Percentiles rank a stretch among this genome's conserved stretches.
These are phyloP conservation scores for Leptoteleia sp. DNA, from an alignment of 1,140 invertebrate species.

Conservation along the genomic window DNA sequence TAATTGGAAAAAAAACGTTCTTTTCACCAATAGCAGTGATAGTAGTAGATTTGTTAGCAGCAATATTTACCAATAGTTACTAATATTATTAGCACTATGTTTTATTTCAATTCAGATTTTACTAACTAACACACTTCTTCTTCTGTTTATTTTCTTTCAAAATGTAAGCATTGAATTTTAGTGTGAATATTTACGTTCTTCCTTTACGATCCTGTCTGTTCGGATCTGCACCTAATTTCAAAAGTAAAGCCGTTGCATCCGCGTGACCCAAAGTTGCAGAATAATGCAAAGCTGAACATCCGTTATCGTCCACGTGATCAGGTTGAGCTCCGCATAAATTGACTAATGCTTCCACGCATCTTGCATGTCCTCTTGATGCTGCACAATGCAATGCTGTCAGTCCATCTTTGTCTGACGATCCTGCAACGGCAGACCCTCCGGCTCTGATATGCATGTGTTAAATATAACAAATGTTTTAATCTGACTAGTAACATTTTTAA, in stretches of 20 bases:
- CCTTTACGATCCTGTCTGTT: constrained; percentile 96
- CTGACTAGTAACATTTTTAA: too few relatives aligned
- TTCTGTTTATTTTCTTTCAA: too few relatives aligned
- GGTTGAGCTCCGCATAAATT: constrained; percentile 93
- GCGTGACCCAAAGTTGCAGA: constrained; percentile 97
- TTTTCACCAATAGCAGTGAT: too few relatives aligned
- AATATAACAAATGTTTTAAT: too few relatives aligned
- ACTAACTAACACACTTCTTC: too few relatives aligned
- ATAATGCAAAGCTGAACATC: constrained; percentile 97
- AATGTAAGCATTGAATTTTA: too few relatives aligned
- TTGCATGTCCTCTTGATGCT: constrained; percentile 95
- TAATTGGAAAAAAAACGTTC: too few relatives aligned
- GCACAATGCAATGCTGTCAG: constrained; percentile 96
- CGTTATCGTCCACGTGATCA: constrained; percentile 91
- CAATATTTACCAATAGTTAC: too few relatives aligned
- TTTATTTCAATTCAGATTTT: too few relatives aligned
- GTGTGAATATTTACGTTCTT: constrained; percentile 88
- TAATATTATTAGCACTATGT: too few relatives aligned
- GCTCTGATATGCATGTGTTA: constrained; percentile 68
- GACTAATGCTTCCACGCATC: constrained; percentile 94
- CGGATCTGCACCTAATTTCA: constrained; percentile 93
- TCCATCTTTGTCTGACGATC: constrained; percentile 85
- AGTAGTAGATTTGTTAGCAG: too few relatives aligned
- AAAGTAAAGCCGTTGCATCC: constrained; percentile 93
- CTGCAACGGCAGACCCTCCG: constrained; percentile 77